Percentiles rank a stretch among this genome's conserved stretches.
Conservation (phyloP, 1,140 invertebrate species). For the Eueides isabella region DNA sequence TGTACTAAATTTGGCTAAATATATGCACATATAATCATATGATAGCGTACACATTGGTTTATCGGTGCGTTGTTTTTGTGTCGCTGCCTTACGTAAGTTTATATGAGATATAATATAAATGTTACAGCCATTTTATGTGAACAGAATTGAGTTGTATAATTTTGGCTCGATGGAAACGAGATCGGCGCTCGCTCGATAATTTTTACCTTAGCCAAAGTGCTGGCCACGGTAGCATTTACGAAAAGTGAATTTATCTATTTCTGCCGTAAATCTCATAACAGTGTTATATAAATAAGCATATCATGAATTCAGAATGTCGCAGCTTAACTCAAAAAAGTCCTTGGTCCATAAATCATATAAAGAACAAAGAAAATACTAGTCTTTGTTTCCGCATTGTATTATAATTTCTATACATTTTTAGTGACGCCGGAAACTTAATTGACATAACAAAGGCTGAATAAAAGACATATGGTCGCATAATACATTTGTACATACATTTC, state of each 20-base stretch:
- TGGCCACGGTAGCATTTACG: neutral
- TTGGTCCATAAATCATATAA: neutral
- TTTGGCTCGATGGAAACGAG: neutral
- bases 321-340: neutral
- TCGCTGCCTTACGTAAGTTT: neutral
- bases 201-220: neutral
- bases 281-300: neutral
- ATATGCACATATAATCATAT: neutral
- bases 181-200: neutral
- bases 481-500: neutral
- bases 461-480: neutral
- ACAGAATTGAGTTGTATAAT: constrained; percentile 7
- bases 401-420: constrained; percentile 7
- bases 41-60: neutral
- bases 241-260: neutral
- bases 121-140: constrained; percentile 9
- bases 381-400: constrained; percentile 8
- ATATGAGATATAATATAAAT: constrained; percentile 7
- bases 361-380: neutral
- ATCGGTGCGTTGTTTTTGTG: neutral
- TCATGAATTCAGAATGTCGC: neutral
- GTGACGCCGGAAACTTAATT: constrained; percentile 14
- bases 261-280: neutral
- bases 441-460: constrained; percentile 4
- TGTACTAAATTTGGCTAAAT: neutral